Evolutionary conservation across 2,113 vertebrate species (phyloP).

Genomic region (Hippocampus guttulatus): DNA sequence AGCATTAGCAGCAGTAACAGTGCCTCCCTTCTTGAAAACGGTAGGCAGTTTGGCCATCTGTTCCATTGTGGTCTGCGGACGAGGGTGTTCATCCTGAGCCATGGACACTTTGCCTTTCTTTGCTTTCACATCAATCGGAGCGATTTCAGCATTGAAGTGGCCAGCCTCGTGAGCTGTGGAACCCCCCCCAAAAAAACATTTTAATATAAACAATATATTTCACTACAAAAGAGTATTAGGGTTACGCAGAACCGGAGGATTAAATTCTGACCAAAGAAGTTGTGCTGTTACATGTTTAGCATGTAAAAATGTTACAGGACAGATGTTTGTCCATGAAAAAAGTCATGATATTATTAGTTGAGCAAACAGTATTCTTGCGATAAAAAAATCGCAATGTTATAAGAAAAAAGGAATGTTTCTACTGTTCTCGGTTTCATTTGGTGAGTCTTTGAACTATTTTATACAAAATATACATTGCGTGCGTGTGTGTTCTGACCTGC

Average conservation of each 20-base stretch:
- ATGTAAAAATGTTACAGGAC: not conserved
- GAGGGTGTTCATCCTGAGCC: slow-evolving; percentile 87
- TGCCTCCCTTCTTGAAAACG: slow-evolving; percentile 92
- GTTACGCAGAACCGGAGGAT: not conserved
- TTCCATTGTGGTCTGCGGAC: slow-evolving; percentile 87
- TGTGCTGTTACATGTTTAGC: not conserved
- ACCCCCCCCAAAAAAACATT: no score
- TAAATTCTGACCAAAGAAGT: not conserved
- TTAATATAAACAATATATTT: not conserved
- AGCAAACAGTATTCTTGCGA: no score
- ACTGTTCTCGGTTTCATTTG: no score
- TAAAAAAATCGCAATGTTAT: not conserved
- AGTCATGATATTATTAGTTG: no score
- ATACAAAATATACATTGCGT: not conserved
- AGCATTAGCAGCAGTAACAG: slow-evolving; percentile 91
- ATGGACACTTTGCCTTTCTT: slow-evolving; percentile 84
- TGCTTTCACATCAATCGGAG: slow-evolving; percentile 86
- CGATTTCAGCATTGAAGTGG: slow-evolving; percentile 83
- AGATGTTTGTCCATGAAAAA: no score
- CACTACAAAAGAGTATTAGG: not conserved
- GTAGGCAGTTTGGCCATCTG: slow-evolving; percentile 83
- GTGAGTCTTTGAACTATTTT: not conserved
- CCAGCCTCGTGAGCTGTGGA: slow-evolving; percentile 84
- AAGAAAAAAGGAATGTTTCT: not conserved
- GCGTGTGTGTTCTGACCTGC: slow-evolving; percentile 75